Percentiles rank a stretch among this genome's conserved stretches.
Evolutionary conservation across 2,113 vertebrate species (phyloP).

Genomic region (Phylloscopus whistleri): DNA sequence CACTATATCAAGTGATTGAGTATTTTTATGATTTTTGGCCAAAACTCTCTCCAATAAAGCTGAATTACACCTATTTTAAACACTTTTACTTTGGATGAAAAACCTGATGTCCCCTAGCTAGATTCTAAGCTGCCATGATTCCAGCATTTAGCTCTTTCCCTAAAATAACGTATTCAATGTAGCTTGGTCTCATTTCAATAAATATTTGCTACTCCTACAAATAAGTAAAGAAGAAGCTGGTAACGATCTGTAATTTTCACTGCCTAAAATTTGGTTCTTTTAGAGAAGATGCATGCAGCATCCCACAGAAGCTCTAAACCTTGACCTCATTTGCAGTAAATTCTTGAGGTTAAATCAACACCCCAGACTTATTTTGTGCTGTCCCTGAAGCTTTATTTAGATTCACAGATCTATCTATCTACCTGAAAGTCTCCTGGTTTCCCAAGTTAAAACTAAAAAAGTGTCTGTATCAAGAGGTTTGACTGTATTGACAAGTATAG

Average conservation of each 20-base stretch:
- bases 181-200: background rate
- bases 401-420: background rate
- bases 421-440: background rate
- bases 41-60: background rate
- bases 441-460: background rate
- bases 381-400: background rate
- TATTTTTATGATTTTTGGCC: background rate
- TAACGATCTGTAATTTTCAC: background rate
- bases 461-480: background rate
- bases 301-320: background rate
- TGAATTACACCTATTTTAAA: background rate
- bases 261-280: background rate
- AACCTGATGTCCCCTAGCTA: background rate
- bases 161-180: background rate
- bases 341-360: background rate
- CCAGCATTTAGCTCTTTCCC: background rate
- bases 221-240: background rate
- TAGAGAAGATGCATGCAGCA: background rate
- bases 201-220: background rate
- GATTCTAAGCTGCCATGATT: background rate
- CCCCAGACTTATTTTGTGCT: background rate
- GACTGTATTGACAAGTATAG: background rate
- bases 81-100: background rate
- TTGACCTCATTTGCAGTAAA: background rate
- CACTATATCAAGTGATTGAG: background rate